These are phyloP conservation scores for Isichthys henryi DNA, from an alignment of 2,113 vertebrate genomes.

Conservation along the genomic window DNA sequence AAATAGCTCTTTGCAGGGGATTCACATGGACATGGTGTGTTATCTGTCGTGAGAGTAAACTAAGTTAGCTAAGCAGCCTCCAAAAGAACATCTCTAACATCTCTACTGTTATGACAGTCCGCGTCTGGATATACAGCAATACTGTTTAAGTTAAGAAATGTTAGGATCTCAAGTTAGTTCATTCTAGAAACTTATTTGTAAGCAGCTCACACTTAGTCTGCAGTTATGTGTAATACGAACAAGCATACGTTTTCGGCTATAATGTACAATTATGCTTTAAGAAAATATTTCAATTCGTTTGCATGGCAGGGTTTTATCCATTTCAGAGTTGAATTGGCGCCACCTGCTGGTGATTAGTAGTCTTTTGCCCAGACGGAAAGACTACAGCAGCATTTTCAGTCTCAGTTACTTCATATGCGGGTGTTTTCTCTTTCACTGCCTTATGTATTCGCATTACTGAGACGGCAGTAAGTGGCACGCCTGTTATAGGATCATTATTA, in stretches of 20 bases:
- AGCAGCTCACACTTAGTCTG: background rate
- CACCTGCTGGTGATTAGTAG: constrained; percentile 58
- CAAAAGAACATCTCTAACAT: background rate
- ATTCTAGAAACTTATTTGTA: background rate
- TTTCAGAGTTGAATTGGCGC: constrained; percentile 62
- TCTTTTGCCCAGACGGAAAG: constrained; percentile 39
- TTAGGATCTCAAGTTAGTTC: background rate
- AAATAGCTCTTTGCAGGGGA: background rate
- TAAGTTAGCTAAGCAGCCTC: background rate
- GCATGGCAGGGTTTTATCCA: constrained; percentile 15
- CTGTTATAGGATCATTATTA: background rate
- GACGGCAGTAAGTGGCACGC: background rate
- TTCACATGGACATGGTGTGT: background rate
- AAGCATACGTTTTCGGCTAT: background rate
- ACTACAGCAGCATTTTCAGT: background rate
- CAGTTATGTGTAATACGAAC: background rate
- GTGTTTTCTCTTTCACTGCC: background rate
- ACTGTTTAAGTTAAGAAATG: background rate
- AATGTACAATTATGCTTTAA: background rate
- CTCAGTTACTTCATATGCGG: background rate
- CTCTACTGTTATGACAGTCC: background rate
- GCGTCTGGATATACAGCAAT: background rate
- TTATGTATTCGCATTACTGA: background rate
- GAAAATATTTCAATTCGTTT: background rate
- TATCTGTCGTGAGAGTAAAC: background rate